Conservation (phyloP, 1,140 invertebrate species). For the Cataglyphis hispanica region DNA sequence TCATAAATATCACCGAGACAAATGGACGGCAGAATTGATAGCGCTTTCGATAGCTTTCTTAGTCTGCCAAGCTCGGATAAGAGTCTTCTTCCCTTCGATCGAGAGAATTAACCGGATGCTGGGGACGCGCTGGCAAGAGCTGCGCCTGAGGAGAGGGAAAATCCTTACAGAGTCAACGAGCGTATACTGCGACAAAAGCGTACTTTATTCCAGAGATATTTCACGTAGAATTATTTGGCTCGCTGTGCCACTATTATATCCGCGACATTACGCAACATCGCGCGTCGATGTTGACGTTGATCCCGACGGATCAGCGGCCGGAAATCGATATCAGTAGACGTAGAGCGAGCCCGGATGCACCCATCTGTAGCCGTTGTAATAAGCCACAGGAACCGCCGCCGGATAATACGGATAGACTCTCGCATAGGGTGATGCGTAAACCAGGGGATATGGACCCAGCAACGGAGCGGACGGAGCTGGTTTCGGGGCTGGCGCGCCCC, state of each 20-base stretch:
- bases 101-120: slow-evolving; percentile 20
- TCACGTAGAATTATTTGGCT: slow-evolving; percentile 42
- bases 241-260: not conserved
- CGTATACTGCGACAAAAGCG: slow-evolving; percentile 38
- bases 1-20: slow-evolving; percentile 39
- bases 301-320: no score
- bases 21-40: slow-evolving; percentile 32
- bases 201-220: slow-evolving; percentile 57
- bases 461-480: slow-evolving; percentile 33
- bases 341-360: slow-evolving; percentile 64
- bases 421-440: slow-evolving; percentile 66
- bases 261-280: not conserved
- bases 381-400: slow-evolving; percentile 59
- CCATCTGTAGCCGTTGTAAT: slow-evolving; percentile 66
- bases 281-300: not conserved
- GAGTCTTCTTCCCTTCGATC: not conserved
- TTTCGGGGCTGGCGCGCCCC: slow-evolving; percentile 1
- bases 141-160: no score
- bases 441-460: slow-evolving; percentile 34
- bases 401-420: slow-evolving; percentile 68
- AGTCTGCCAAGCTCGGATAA: slow-evolving; percentile 38
- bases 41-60: slow-evolving; percentile 23
- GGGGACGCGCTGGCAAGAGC: not conserved
- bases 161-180: slow-evolving; percentile 4
- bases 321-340: slow-evolving; percentile 40